Percentiles rank a stretch among this genome's conserved stretches.
These are phyloP conservation scores for Dasyprocta punctata DNA, from an alignment of 2,113 vertebrate species.

Conservation along the genomic window DNA sequence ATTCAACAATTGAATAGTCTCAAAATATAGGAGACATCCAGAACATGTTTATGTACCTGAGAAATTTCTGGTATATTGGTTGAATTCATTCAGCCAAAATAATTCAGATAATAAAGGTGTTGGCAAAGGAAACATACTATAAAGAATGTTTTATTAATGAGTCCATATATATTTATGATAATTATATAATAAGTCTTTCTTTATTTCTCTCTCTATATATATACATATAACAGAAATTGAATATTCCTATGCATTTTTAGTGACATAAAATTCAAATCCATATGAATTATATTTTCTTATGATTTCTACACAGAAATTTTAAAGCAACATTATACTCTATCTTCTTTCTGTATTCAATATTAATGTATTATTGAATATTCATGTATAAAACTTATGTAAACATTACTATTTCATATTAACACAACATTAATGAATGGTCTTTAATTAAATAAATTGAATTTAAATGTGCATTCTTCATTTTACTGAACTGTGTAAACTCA, in stretches of 20 bases:
- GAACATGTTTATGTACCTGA: background rate
- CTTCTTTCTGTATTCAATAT: background rate
- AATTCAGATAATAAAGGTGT: background rate
- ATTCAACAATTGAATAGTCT: background rate
- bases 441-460: conserved; percentile 75
- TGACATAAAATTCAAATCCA: background rate
- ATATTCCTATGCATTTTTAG: background rate
- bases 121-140: background rate
- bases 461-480: conserved; percentile 72
- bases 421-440: conserved; percentile 52
- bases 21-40: background rate
- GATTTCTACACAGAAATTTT: background rate
- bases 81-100: background rate
- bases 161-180: background rate
- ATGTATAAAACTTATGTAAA: background rate
- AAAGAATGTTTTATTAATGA: background rate
- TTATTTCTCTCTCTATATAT: background rate
- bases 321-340: background rate
- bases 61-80: background rate
- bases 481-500: conserved; percentile 56
- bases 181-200: background rate
- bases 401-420: background rate
- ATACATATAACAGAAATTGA: background rate
- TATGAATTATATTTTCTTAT: background rate
- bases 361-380: background rate